Evolutionary conservation across 2,113 vertebrate species (phyloP), one percentile per base, ranked within the genome.

Genomic region (Atrichornis clamosus): DNA sequence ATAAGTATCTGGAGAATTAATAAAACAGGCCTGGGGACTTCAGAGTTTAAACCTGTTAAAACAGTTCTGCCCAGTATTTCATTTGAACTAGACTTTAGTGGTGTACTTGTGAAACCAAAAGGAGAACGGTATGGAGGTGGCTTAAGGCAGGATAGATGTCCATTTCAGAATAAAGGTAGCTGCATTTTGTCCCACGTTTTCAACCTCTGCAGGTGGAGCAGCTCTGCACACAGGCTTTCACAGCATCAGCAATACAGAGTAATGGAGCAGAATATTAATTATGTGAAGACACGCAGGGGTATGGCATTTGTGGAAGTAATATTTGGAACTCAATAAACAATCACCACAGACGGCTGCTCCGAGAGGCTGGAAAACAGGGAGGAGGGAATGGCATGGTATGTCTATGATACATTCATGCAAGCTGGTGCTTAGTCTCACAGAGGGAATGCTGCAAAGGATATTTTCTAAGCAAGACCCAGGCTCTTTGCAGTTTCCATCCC

Each of bases 121-220:
- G 72, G 47, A 80, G 56, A 78, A 21, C 33, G 49, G 27, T 33
- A 5, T 2, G 7, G 63, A 85, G n/a, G 30, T 63, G 44, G 23
- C 32, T 90, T 52, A 68, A 64, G 1, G 1, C 41, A 33, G 0
- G 1, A 7, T 2, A 60, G 70, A 46, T 73, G 63, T 4, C 50
- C 42, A 21, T 77, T 95, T 90, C 94, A 95, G 75, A 95, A 90
- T 91, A 87, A 88, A 90, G 87, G 75, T 16, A 65, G n/a, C 74
- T 73, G n/a, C 35, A 19, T 70, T 91, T 90, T 82, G 65, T 65
- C 15, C 41, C 13, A 9, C 32, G 23, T 35, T 90, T 73, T 65
- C 58, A 84, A 0, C 28, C 27, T 84, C 49, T 69, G 74, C 74
- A 69, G 53, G 46, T 78, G 65, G 26, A 87, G 53, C 21, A 85